A percentile compares a stretch with the other conserved stretches of the same genome.
Conservation (phyloP, 2,113 vertebrate species). For the Lampris incognitus region DNA sequence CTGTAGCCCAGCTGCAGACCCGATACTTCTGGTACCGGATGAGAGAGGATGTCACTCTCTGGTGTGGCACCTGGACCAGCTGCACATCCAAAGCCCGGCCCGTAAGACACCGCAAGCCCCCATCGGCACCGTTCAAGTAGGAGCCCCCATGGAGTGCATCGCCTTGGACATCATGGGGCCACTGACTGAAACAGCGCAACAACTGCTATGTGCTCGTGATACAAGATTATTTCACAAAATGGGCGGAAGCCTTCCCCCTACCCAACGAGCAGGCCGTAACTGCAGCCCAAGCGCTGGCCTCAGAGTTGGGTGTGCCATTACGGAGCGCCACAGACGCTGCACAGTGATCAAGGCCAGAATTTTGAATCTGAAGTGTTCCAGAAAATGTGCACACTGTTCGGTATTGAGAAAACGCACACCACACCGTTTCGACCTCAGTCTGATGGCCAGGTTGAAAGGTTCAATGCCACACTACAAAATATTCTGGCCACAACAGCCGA, state of each 20-base stretch:
- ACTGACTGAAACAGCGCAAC: too few relatives aligned
- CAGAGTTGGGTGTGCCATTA: slow-evolving; percentile 34
- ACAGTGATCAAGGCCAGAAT: slow-evolving; percentile 19
- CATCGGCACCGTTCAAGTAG: slow-evolving; percentile 17
- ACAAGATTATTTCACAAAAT: too few relatives aligned
- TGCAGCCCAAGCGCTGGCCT: slow-evolving; percentile 2
- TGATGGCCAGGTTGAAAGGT: too few relatives aligned
- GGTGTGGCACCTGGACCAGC: too few relatives aligned
- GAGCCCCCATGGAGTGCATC: not conserved
- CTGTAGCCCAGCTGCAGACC: not conserved
- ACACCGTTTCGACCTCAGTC: slow-evolving; percentile 12
- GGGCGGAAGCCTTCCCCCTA: too few relatives aligned
- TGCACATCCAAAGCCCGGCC: slow-evolving; percentile 2
- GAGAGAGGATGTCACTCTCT: too few relatives aligned
- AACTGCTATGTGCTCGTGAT: too few relatives aligned
- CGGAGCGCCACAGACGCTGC: not conserved
- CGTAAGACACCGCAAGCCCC: slow-evolving; percentile 2
- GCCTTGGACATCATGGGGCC: too few relatives aligned
- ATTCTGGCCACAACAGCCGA: too few relatives aligned
- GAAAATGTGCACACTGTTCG: too few relatives aligned
- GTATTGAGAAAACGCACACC: slow-evolving; percentile 19
- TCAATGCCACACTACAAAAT: too few relatives aligned
- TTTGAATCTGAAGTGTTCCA: too few relatives aligned
- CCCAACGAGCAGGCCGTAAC: slow-evolving; percentile 9
- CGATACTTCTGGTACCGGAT: slow-evolving; percentile 21